phyloP scores from a whole-genome alignment of 2,797 vertebrate genomes.

The Anolis apletophallus region DNA sequence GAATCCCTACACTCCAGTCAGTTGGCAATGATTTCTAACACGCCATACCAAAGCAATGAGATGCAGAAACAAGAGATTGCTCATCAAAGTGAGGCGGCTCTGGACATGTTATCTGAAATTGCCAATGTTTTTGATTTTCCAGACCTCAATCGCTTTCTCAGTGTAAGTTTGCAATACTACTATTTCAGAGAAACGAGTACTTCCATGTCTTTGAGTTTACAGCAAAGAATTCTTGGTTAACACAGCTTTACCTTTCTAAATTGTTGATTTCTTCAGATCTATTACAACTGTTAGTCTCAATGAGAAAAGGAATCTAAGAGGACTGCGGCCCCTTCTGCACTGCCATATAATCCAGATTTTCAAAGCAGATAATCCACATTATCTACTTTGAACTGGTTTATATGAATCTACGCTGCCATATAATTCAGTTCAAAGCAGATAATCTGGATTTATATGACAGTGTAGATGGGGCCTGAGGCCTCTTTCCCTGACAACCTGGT shows the following conservation, averaged over 20 bases:
- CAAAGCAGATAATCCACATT: too few relatives aligned
- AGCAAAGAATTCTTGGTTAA: not conserved
- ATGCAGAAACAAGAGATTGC: slow-evolving; percentile 84
- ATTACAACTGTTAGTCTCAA: not conserved
- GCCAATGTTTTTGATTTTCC: slow-evolving; percentile 98
- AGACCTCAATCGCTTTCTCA: slow-evolving; percentile 95
- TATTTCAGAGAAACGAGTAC: slow-evolving; percentile 38
- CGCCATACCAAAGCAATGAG: slow-evolving; percentile 84
- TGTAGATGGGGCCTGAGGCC: too few relatives aligned
- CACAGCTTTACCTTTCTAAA: not conserved
- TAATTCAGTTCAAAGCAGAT: too few relatives aligned
- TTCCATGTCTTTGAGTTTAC: slow-evolving; percentile 25
- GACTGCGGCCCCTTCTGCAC: not conserved
- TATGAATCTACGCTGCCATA: too few relatives aligned
- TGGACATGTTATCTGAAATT: slow-evolving; percentile 94
- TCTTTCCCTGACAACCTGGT: not conserved
- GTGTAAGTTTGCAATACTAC: slow-evolving; percentile 78
- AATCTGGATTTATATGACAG: too few relatives aligned
- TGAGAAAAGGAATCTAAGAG: not conserved
- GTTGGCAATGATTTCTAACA: slow-evolving; percentile 81
- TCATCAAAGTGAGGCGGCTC: slow-evolving; percentile 90
- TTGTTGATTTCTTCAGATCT: not conserved
- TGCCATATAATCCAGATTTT: too few relatives aligned
- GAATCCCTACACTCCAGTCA: slow-evolving; percentile 95
- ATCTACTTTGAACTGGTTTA: too few relatives aligned